Evolutionary conservation across 2,797 vertebrate species (phyloP), one percentile per base, ranked within the genome.

Genomic region (Acipenser oxyrinchus): DNA sequence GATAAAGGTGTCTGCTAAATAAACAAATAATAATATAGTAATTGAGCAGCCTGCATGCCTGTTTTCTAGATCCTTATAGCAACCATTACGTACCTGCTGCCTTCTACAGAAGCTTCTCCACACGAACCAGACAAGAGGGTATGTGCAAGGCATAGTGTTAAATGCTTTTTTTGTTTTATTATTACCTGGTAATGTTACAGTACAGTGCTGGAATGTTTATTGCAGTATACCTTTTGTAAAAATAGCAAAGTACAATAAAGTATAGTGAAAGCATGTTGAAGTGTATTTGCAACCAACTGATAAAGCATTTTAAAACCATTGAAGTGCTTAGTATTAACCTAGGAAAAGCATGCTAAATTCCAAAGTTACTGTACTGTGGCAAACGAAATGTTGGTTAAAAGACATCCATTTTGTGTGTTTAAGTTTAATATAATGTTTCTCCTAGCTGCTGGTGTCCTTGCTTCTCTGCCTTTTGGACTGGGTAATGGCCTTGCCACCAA

Each of bases 111-210:
- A 84, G 89, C 90, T 13, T 98, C 96, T 12, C 92, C 92, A 70
- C 95, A 98, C 70, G 96, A 99, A 72, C 88, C 93, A 75, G 96
- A 98, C 77, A 98, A 99, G 76, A 93, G 95, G 89, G 96, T 98
- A 90, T 80, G 76, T 64, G 9, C n/a, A 15, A 37, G 23, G 23
- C 23, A 37, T 6, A 12, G 18, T 59, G n/a, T 1, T 71, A 69
- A 65, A 15, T 70, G 69, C 65, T 8, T 58, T 6, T 49, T 66
- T 0, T 62, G 18, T 79, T 5, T 55, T 55, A 3, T 55, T 4
- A 53, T 65, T 51, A 37, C 23, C 4, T 3, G 23, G 23, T 37
- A 37, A 37, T 37, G 23, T 37, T 37, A 37, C 23, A 37, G 23
- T 37, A 37, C 23, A 37, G 23, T 37, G 23, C 23, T 37, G 23